A percentile compares a stretch with the other conserved stretches of the same genome.
Evolutionary conservation across 2,888 invertebrate genomes (phyloP).

Genomic region (Eristalis arbustorum): DNA sequence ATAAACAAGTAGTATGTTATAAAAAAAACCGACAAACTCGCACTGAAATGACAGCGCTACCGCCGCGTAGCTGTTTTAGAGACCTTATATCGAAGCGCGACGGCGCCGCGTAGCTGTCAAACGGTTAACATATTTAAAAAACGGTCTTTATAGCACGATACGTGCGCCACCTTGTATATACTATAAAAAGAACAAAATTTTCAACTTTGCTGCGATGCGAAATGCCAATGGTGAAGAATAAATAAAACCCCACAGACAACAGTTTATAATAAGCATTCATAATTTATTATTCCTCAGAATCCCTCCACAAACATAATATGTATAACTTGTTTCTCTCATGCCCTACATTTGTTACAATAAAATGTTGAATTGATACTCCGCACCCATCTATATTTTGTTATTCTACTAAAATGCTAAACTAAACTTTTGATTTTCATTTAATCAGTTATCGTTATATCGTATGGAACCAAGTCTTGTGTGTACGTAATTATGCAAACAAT

Average conservation of each 20-base stretch:
- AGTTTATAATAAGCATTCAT: constrained; percentile 42
- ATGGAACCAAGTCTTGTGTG: constrained; percentile 54
- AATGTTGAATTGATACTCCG: constrained; percentile 33
- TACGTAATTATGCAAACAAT: constrained; percentile 52
- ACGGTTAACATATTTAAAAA: too few relatives aligned
- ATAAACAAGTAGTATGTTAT: too few relatives aligned
- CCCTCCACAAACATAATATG: constrained; percentile 30
- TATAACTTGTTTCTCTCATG: constrained; percentile 9
- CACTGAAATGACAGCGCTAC: too few relatives aligned
- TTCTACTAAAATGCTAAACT: constrained; percentile 37
- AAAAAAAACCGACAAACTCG: too few relatives aligned
- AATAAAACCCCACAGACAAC: background rate
- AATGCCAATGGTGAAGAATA: background rate
- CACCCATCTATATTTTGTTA: constrained; percentile 41
- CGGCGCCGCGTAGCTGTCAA: too few relatives aligned
- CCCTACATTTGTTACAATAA: constrained; percentile 32
- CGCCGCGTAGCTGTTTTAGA: too few relatives aligned
- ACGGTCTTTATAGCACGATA: too few relatives aligned
- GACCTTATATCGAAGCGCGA: too few relatives aligned
- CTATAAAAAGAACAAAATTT: too few relatives aligned
- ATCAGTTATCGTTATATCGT: background rate
- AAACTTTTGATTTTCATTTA: constrained; percentile 9
- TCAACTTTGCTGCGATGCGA: too few relatives aligned
- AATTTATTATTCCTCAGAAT: constrained; percentile 47
- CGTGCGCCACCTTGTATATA: too few relatives aligned